Evolutionary conservation across 2,888 invertebrate genomes (phyloP).

Genomic region (Esperia sulphurella): DNA sequence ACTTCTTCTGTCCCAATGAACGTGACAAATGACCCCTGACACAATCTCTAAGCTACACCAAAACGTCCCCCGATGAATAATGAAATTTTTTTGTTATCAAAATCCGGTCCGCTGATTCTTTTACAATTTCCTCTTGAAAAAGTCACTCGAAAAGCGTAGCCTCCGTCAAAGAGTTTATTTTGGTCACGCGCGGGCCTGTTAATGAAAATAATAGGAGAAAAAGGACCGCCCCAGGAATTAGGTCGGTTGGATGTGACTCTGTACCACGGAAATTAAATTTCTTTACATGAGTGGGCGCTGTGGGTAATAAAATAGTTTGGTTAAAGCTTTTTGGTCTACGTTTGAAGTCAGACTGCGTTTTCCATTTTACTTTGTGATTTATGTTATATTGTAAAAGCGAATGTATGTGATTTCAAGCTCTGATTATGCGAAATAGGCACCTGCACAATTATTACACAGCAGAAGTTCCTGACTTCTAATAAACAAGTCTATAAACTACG

Average conservation of each 20-base stretch:
- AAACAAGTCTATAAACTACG: no score
- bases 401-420: not conserved
- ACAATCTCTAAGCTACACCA: slow-evolving; percentile 6
- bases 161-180: slow-evolving; percentile 55
- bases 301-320: slow-evolving; percentile 7
- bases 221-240: slow-evolving; percentile 40
- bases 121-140: slow-evolving; percentile 30
- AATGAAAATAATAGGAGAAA: slow-evolving; percentile 67
- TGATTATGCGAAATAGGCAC: not conserved
- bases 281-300: slow-evolving; percentile 8
- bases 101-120: slow-evolving; percentile 36
- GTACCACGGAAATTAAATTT: slow-evolving; percentile 26
- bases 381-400: not conserved
- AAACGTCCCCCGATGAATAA: slow-evolving; percentile 26
- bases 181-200: slow-evolving; percentile 57
- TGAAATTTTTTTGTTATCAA: slow-evolving; percentile 31
- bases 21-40: not conserved
- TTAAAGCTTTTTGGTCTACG: not conserved
- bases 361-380: not conserved
- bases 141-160: slow-evolving; percentile 35
- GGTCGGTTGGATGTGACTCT: slow-evolving; percentile 35
- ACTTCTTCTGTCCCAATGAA: not conserved
- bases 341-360: not conserved
- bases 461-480: no score
- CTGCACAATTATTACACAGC: no score